Percentiles rank a stretch among this genome's conserved stretches.
These are phyloP conservation scores for Anagyrus pseudococci DNA, from an alignment of 2,888 invertebrate genomes.

Conservation along the genomic window DNA sequence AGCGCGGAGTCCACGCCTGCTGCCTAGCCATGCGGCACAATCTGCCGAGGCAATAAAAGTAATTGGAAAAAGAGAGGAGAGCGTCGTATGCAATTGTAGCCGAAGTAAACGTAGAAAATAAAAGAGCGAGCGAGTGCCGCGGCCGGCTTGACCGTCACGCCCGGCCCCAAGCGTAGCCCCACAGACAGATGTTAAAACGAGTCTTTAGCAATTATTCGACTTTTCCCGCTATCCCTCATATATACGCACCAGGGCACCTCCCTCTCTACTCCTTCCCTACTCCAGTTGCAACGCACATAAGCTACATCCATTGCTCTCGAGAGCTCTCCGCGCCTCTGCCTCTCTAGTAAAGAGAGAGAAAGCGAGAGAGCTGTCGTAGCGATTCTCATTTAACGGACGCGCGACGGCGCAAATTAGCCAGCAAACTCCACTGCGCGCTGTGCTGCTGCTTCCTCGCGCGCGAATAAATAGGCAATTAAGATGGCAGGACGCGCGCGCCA, in stretches of 20 bases:
- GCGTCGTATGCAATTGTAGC: background rate
- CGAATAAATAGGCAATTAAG: slow-evolving; percentile 36
- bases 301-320: slow-evolving; percentile 5
- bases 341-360: background rate
- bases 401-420: slow-evolving; percentile 18
- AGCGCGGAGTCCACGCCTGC: slow-evolving; percentile 10
- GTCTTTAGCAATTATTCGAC: slow-evolving; percentile 4
- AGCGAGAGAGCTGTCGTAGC: slow-evolving; percentile 36
- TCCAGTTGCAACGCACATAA: slow-evolving; percentile 6
- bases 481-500: slow-evolving; percentile 24
- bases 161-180: background rate
- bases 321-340: background rate
- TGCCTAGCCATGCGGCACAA: slow-evolving; percentile 2
- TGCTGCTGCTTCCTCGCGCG: background rate
- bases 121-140: slow-evolving; percentile 10
- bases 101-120: slow-evolving; percentile 31
- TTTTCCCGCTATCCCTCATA: too few species aligned
- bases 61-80: slow-evolving; percentile 22
- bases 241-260: too few species aligned
- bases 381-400: slow-evolving; percentile 41
- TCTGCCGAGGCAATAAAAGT: slow-evolving; percentile 24
- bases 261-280: background rate
- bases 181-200: background rate
- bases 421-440: slow-evolving; percentile 24
- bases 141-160: slow-evolving; percentile 18